Conservation (phyloP, 2,113 vertebrate genomes). For the Xiphias gladius region DNA sequence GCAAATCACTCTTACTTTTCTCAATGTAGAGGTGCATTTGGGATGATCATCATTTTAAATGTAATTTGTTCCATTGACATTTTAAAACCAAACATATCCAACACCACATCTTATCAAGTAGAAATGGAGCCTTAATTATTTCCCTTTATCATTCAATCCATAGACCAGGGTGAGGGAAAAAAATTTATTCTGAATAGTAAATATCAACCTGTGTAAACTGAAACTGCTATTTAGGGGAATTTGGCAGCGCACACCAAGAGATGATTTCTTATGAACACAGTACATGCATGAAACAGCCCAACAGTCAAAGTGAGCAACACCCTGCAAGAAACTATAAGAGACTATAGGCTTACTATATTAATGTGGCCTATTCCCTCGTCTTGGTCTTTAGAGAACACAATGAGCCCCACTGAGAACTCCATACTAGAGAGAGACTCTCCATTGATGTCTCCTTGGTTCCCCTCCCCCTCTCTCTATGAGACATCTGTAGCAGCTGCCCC, state of each 20-base stretch:
- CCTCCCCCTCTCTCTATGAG: constrained; percentile 83
- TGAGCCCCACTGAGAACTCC: constrained; percentile 76
- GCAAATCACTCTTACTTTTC: not conserved
- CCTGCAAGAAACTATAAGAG: constrained; percentile 52
- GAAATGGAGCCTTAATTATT: not conserved
- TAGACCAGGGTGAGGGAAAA: not conserved
- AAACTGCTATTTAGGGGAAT: constrained; percentile 8
- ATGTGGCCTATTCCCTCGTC: constrained; percentile 69
- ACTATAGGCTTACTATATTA: constrained; percentile 76
- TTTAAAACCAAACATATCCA: not conserved
- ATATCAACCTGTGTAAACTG: constrained; percentile 25
- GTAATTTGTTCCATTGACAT: not conserved
- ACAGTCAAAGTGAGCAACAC: constrained; percentile 54
- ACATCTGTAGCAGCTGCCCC: constrained; percentile 89
- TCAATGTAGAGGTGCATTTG: not conserved
- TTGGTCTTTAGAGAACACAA: constrained; percentile 81
- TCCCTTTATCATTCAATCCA: not conserved
- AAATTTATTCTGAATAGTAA: not conserved
- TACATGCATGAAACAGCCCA: not conserved
- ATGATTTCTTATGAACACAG: constrained; percentile 25
- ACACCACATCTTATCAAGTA: not conserved
- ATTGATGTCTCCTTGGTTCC: constrained; percentile 83
- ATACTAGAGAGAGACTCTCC: constrained; percentile 77
- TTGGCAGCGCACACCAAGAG: not conserved
- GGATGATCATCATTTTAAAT: not conserved